A percentile compares a stretch with the other conserved stretches of the same genome.
Conservation (phyloP, 2,113 vertebrate species). For the Indri indri region DNA sequence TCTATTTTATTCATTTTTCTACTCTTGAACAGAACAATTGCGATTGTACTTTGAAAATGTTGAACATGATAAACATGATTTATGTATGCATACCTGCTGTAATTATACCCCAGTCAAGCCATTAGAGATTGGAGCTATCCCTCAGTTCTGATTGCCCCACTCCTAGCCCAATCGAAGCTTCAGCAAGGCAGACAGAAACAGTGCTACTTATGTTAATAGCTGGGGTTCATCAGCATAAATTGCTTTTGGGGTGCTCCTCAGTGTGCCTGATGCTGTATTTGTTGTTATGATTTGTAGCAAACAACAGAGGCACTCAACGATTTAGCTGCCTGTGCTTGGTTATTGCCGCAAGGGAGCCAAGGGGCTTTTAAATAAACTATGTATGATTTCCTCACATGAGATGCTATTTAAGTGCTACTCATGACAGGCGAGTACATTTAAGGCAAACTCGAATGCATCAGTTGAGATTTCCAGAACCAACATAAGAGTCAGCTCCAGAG, state of each 20-base stretch:
- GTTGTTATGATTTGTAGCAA: conserved; percentile 55
- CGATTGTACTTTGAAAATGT: conserved; percentile 27
- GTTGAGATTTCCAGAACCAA: conserved; percentile 2
- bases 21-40: conserved; percentile 16
- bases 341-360: conserved; percentile 54
- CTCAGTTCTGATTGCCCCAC: not conserved
- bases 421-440: conserved; percentile 51
- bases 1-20: not conserved
- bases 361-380: conserved; percentile 70
- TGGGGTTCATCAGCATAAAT: conserved; percentile 54
- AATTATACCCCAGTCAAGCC: not conserved
- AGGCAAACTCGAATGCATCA: not conserved
- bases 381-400: conserved; percentile 64
- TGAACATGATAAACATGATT: conserved; percentile 14
- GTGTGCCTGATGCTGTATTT: conserved; percentile 20
- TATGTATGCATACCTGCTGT: not conserved
- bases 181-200: not conserved
- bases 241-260: conserved; percentile 54
- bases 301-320: not conserved
- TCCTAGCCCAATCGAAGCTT: not conserved
- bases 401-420: conserved; percentile 33
- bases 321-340: conserved; percentile 44
- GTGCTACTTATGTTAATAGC: conserved; percentile 18
- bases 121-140: not conserved
- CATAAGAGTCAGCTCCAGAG: not conserved